These are phyloP conservation scores for Archips xylosteana DNA, from an alignment of 2,888 invertebrate species.

Conservation along the genomic window DNA sequence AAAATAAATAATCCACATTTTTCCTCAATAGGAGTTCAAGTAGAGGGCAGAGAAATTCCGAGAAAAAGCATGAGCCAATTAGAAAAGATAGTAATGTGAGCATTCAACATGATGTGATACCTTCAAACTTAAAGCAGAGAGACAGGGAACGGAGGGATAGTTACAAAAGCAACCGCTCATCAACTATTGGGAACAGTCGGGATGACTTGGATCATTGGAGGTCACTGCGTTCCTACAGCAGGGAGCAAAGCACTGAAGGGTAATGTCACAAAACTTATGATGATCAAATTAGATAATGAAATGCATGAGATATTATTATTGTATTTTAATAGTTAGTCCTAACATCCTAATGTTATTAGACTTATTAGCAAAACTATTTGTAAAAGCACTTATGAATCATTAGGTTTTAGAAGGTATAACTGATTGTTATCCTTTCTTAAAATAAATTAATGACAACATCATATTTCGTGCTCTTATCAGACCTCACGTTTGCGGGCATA, in stretches of 20 bases:
- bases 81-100: slow-evolving; percentile 76
- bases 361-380: too few species aligned
- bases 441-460: too few species aligned
- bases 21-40: slow-evolving; percentile 71
- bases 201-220: slow-evolving; percentile 81
- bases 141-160: slow-evolving; percentile 75
- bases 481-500: too few species aligned
- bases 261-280: slow-evolving; percentile 47
- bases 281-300: too few species aligned
- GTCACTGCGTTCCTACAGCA: slow-evolving; percentile 77
- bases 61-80: slow-evolving; percentile 70
- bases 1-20: slow-evolving; percentile 3
- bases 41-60: slow-evolving; percentile 71
- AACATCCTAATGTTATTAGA: too few species aligned
- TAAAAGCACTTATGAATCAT: too few species aligned
- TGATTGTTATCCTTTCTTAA: too few species aligned
- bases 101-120: slow-evolving; percentile 69
- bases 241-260: slow-evolving; percentile 83
- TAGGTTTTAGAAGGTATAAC: too few species aligned
- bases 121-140: slow-evolving; percentile 64
- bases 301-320: too few species aligned
- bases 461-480: too few species aligned
- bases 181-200: slow-evolving; percentile 78
- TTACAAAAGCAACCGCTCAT: slow-evolving; percentile 77
- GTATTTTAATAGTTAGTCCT: too few species aligned